Evolutionary conservation across 2,888 invertebrate species (phyloP).

Genomic region (Melanostoma scalare): DNA sequence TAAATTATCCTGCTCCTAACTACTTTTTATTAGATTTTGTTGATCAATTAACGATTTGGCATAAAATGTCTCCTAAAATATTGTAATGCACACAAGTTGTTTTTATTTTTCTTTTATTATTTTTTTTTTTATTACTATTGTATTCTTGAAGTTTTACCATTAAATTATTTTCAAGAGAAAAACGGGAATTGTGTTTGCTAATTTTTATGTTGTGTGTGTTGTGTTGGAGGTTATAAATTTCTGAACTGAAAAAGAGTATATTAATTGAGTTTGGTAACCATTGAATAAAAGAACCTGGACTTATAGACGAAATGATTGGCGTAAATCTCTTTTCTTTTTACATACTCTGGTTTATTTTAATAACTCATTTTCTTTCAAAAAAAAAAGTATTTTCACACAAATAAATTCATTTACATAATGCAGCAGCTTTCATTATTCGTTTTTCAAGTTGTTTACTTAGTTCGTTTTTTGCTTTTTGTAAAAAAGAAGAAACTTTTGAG

Average conservation of each 20-base stretch:
- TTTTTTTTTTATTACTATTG: constrained; percentile 48
- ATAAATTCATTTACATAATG: no score
- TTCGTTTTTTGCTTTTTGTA: no score
- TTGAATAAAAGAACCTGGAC: no score
- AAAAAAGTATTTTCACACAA: no score
- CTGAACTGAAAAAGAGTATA: not conserved
- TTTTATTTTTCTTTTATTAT: constrained; percentile 29
- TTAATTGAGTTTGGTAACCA: not conserved
- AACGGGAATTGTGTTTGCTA: constrained; percentile 45
- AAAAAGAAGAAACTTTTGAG: no score
- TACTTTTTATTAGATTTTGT: constrained; percentile 14
- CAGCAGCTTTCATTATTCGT: no score
- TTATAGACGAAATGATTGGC: no score
- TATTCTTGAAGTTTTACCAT: constrained; percentile 49
- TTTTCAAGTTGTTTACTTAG: no score
- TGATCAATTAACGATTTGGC: constrained; percentile 26
- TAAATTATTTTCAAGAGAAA: constrained; percentile 52
- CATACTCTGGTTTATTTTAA: no score
- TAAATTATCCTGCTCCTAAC: constrained; percentile 33
- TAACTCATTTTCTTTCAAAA: no score
- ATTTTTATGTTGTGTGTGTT: constrained; percentile 26
- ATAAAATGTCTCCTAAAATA: constrained; percentile 5
- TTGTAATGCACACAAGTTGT: constrained; percentile 10
- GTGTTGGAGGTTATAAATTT: not conserved
- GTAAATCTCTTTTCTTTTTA: no score